Base-by-base conservation (phyloP, 1,140 invertebrate genomes). In the Pseudomyrmex dendroicus region DNA sequence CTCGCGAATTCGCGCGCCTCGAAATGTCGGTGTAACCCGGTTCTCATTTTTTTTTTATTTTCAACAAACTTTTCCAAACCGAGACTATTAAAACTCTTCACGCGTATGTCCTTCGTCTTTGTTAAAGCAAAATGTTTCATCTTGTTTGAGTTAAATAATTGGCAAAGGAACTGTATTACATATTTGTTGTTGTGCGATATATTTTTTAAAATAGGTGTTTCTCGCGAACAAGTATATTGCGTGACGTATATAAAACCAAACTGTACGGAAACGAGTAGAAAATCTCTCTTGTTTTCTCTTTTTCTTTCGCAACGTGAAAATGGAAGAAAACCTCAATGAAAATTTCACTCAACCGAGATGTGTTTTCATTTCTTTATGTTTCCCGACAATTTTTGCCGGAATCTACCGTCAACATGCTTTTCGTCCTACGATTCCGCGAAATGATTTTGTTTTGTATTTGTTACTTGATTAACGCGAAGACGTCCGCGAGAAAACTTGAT, bases 401-500 rank as follows among this genome's bases (percentile, higher is more conserved):
- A 59, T 35, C 35, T 25, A 0, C 66, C 46, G 20, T 72, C n/a
- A 54, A 67, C 22, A 10, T 48, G 54, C 46, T 59, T 80, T 67
- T 57, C 61, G 76, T 80, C 57, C 56, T 68, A 25, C 25, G 50
- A 73, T 82, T 25, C 13, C 63, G 48, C 17, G 48, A 73, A 12
- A 46, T 62, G 15, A 35, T 35, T 35, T n/a, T 78, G 66, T 70
- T 70, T 70, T 44, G 17, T 78, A 20, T 70, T 12, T 35, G 66
- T 48, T 44, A 46, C 56, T 63, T 17, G 25, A 7, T 15, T 82
- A 46, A 73, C 48, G 22, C 10, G 12, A 22, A 61, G 73, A 74
- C 57, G 48, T 52, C 57, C 9, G 35, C 35, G 13, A 54, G 57
- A 44, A 73, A 82, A 73, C 44, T 67, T 22, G 52, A 46, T 66